Evolutionary conservation across 1,140 invertebrate genomes (phyloP).

Genomic region (Dendroctonus valens): DNA sequence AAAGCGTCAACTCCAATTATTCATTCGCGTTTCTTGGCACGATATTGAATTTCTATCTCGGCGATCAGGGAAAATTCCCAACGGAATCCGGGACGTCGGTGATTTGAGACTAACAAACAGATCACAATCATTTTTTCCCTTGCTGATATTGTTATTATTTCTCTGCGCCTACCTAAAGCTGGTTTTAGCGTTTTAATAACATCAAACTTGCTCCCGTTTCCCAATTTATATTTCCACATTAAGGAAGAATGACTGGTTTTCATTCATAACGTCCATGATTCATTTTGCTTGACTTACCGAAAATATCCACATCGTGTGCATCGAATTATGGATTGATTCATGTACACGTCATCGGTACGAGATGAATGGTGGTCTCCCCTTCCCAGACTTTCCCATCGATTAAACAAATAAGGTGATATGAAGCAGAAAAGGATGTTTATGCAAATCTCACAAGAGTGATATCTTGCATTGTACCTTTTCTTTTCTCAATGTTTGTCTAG

Average conservation of each 20-base stretch:
- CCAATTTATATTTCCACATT: too few relatives aligned
- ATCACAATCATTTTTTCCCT: not conserved
- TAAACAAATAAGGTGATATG: conserved; percentile 3
- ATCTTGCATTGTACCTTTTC: too few relatives aligned
- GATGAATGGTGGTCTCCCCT: conserved; percentile 9
- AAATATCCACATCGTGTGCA: too few relatives aligned
- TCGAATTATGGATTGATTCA: not conserved
- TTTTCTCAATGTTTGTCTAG: not conserved
- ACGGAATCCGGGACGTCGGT: not conserved
- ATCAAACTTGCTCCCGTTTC: too few relatives aligned
- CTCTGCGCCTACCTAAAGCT: too few relatives aligned
- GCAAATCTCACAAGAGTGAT: not conserved
- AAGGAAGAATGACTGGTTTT: too few relatives aligned
- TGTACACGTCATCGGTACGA: not conserved
- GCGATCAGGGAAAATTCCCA: not conserved
- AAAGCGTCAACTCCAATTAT: not conserved
- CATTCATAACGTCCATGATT: too few relatives aligned
- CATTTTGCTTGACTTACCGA: too few relatives aligned
- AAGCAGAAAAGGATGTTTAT: not conserved
- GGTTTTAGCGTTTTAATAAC: too few relatives aligned
- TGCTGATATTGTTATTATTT: too few relatives aligned
- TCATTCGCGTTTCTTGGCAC: too few relatives aligned
- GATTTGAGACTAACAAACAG: conserved; percentile 1
- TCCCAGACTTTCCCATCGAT: conserved; percentile 4
- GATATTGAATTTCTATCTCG: too few relatives aligned